Conservation (phyloP, 2,888 invertebrate genomes). For the Hanleya hanleyi region DNA sequence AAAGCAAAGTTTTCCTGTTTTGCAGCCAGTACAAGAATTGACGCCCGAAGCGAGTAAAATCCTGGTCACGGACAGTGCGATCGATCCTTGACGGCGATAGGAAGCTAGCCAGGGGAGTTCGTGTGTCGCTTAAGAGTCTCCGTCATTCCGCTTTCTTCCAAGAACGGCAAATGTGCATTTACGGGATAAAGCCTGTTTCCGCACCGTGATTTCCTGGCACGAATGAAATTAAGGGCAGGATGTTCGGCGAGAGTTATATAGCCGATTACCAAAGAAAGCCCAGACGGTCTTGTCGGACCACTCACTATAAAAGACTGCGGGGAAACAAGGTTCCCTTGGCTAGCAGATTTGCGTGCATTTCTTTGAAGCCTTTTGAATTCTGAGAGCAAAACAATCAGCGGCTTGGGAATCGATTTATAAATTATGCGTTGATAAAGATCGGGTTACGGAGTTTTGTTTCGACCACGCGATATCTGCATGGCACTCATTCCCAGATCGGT, state of each 20-base stretch:
- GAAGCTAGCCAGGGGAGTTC: neutral
- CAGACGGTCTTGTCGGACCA: too few species aligned
- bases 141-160: neutral
- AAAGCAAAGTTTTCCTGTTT: too few species aligned
- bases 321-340: too few species aligned
- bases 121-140: neutral
- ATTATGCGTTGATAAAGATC: neutral
- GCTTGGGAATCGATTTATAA: neutral
- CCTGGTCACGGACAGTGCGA: neutral
- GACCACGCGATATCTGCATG: too few species aligned
- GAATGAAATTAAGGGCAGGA: neutral
- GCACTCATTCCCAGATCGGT: too few species aligned
- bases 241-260: neutral
- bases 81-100: neutral
- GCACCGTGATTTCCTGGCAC: neutral
- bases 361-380: too few species aligned
- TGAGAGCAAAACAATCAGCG: neutral
- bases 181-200: slow-evolving; percentile 5
- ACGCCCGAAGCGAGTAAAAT: too few species aligned
- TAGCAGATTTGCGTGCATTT: too few species aligned
- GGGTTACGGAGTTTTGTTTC: neutral
- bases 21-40: too few species aligned
- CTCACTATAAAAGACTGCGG: too few species aligned
- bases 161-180: slow-evolving; percentile 3
- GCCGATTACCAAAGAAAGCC: neutral